phyloP scores from a whole-genome alignment of 2,113 vertebrate genomes.

The Poicephalus gulielmi region DNA sequence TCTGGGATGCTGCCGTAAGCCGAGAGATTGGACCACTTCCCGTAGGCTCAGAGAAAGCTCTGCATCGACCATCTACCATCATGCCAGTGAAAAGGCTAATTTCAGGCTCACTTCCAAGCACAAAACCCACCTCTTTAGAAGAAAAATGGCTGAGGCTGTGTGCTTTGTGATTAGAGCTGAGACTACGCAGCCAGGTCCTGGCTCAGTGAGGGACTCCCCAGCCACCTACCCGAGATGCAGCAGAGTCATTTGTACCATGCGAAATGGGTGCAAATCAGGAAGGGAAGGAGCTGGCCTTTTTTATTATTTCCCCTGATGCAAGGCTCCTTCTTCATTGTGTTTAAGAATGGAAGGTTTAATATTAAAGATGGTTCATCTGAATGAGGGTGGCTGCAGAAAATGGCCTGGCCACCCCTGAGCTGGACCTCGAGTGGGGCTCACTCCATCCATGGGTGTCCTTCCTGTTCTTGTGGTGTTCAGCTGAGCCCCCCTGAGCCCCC shows the following conservation, averaged over 20 bases:
- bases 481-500: not conserved
- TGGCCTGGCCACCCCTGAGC: not conserved
- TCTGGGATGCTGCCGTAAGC: slow-evolving; percentile 4
- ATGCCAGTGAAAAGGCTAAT: slow-evolving; percentile 9
- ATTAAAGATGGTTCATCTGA: not conserved
- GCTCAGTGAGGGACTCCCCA: accelerated
- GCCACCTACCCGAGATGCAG: accelerated
- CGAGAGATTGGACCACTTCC: slow-evolving; percentile 17
- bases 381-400: not conserved
- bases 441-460: accelerated
- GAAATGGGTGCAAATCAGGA: not conserved
- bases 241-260: accelerated
- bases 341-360: not conserved
- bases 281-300: not conserved
- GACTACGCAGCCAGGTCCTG: not conserved
- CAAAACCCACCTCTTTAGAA: not conserved
- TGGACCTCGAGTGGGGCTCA: accelerated
- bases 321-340: not conserved
- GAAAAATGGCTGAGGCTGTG: not conserved
- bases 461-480: not conserved
- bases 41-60: not conserved
- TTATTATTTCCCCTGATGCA: accelerated
- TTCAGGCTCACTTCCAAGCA: slow-evolving; percentile 21
- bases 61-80: not conserved
- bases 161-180: not conserved